Conservation (phyloP, 2,888 invertebrate species). For the Coecobrya sp. region DNA sequence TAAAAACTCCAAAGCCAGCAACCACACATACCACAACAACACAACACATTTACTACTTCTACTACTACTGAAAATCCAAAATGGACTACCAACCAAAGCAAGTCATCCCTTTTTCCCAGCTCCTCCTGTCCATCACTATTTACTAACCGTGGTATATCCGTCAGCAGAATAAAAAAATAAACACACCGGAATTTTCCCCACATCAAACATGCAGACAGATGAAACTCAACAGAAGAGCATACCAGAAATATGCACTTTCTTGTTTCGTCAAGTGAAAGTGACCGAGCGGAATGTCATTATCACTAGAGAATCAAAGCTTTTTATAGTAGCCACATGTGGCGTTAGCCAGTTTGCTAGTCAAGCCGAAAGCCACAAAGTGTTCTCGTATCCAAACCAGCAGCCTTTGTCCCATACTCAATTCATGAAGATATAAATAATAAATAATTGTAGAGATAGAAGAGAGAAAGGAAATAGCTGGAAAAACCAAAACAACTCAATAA, state of each 20-base stretch:
- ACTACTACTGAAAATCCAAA: background rate
- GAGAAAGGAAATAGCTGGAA: background rate
- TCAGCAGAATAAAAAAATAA: background rate
- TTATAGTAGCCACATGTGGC: background rate
- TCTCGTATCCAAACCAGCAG: background rate
- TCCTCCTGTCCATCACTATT: constrained; percentile 59
- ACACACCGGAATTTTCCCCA: constrained; percentile 43
- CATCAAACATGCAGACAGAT: constrained; percentile 26
- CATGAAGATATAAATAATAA: constrained; percentile 61
- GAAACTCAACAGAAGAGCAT: background rate
- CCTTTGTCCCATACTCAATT: background rate
- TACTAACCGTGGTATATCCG: background rate
- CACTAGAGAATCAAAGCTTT: background rate
- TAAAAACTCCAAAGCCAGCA: constrained; percentile 46
- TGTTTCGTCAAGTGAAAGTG: constrained; percentile 22
- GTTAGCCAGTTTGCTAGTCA: background rate
- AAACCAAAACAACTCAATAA: constrained; percentile 58
- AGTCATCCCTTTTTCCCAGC: background rate
- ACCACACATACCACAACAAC: constrained; percentile 43
- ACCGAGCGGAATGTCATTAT: constrained; percentile 7
- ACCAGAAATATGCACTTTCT: background rate
- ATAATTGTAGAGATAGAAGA: constrained; percentile 26
- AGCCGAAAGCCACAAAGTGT: background rate
- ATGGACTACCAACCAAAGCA: constrained; percentile 3
- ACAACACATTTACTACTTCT: background rate